Evolutionary conservation across 2,888 invertebrate genomes (phyloP).

Genomic region (Autographa pulchrina): DNA sequence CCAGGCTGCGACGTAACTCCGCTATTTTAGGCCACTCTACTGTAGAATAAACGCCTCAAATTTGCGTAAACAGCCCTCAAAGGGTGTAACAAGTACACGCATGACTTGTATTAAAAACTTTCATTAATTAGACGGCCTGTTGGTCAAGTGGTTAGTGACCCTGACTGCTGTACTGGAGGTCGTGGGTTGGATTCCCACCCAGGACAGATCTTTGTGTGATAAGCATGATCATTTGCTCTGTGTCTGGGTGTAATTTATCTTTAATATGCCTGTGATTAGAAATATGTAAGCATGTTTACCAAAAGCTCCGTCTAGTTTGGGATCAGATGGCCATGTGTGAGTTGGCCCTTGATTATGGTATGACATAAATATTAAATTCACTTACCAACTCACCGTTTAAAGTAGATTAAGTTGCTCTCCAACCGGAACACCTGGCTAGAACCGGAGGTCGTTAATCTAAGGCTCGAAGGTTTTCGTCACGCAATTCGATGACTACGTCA

Average conservation of each 20-base stretch:
- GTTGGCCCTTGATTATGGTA: too few species aligned
- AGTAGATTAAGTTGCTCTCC: conserved; percentile 44
- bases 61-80: conserved; percentile 58
- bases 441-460: conserved; percentile 62
- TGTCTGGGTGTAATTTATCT: too few species aligned
- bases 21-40: conserved; percentile 61
- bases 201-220: too few species aligned
- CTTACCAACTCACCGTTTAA: conserved; percentile 35
- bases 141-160: too few species aligned
- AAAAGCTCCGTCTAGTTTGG: too few species aligned
- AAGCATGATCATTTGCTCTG: too few species aligned
- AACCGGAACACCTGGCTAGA: conserved; percentile 50
- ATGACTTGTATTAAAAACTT: conserved; percentile 33
- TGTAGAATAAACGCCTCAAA: conserved; percentile 35
- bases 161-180: too few species aligned
- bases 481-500: conserved; percentile 58
- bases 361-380: conserved; percentile 38
- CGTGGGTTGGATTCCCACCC: too few species aligned
- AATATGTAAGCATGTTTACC: too few species aligned
- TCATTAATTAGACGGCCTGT: conserved; percentile 14
- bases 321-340: too few species aligned
- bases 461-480: conserved; percentile 65
- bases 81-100: conserved; percentile 56
- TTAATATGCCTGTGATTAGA: too few species aligned
- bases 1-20: conserved; percentile 54